Evolutionary conservation across 2,797 vertebrate genomes (phyloP), one percentile per base, ranked within the genome.

Genomic region (Toxotes lorentzi): DNA sequence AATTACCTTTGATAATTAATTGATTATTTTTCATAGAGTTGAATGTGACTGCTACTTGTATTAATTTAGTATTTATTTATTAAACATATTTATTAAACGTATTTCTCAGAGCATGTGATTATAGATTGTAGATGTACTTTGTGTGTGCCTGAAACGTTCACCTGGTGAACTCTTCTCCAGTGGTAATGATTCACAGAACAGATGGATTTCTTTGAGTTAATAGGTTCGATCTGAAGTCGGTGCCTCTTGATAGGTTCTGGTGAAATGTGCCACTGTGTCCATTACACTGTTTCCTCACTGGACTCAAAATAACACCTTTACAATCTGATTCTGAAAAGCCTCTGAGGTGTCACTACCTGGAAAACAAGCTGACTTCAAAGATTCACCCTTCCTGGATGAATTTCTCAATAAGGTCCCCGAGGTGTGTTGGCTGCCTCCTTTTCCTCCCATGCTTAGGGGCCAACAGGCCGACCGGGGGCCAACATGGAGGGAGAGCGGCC

Each of bases 191-290:
- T 41, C 45, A 19, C 21, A 23, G 43, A 73, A 3, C 61, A 58
- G 67, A 76, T 64, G 81, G 69, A 73, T 84, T 24, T 35, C 61
- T 51, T 35, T 2, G 34, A 43, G 75, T 61, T 57, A 53, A 78
- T 57, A 30, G 50, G 38, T 64, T 82, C 7, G 9, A 64, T 67
- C 21, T 11, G 21, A 23, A 17, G 66, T 11, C 12, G 1, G 21
- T 3, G 30, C n/a, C 45, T 82, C 40, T 17, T 58, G 66, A 68
- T 62, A 2, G 57, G 45, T 19, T 51, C 32, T 23, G 48, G 48
- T 23, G 48, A 23, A 50, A 50, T 50, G 51, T 54, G 51, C 23
- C 51, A 2, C 51, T 16, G 27, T 27, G 59, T 45, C 72, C 17
- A 24, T 79, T 67, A 40, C 35, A 12, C 5, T 65, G 51, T 57